Evolutionary conservation across 2,888 invertebrate genomes (phyloP), one percentile per base, ranked within the genome.

Genomic region (Aplocera efformata): DNA sequence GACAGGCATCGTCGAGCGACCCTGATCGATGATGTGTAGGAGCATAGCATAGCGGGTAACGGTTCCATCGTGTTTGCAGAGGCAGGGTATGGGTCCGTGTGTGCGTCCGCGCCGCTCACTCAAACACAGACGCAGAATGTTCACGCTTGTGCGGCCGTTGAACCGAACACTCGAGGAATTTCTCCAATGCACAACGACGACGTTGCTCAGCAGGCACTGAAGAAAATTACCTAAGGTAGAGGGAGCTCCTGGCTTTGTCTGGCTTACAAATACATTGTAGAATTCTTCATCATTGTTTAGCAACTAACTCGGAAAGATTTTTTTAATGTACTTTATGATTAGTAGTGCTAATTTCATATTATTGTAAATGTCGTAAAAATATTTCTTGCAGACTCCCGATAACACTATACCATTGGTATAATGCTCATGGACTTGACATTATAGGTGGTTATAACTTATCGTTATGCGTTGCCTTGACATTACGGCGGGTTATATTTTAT

Each of bases 161-260:
- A 88, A 86, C 86, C 84, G 83, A 80, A 81, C 78, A 81, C 83
- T 73, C 65, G 69, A 85, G 85, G 86, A 86, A 88, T 88, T 86
- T 88, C 88, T 88, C 85, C 79, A 79, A 72, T 63, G 58, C 57
- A 48, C 54, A 50, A 47, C 67, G 69, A 47, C 67, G 69, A 65
- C 72, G 69, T 70, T 67, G 69, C 72, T 70, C 75, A 70, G 74
- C 71, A 72, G 78, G 70, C 72, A 74, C 73, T 75, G 71, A 77
- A 70, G 79, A 78, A 77, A 75, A 79, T 74, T 72, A 74, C 69
- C 60, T 63, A 65, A 67, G 69, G 61, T 70, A 62, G 65, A 58
- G 58, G 50, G 32, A 41, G 36, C 26, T 33, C 57, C 13, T 17
- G 13, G 57, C 57, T 39, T 53, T 51, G 37, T 32, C 48, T 23